These are phyloP conservation scores for Eilema sororculum DNA, from an alignment of 2,888 invertebrate genomes.

Conservation along the genomic window DNA sequence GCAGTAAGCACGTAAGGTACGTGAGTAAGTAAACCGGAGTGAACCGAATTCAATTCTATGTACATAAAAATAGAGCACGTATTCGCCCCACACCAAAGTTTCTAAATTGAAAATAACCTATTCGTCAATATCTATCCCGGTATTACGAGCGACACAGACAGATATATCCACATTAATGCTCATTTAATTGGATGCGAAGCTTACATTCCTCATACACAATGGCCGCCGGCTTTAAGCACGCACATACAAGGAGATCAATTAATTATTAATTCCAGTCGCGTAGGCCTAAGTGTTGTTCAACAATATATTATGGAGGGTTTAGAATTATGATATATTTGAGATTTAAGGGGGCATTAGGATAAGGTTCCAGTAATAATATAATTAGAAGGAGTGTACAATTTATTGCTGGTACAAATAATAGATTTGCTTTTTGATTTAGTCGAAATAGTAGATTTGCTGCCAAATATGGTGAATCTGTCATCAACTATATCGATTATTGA, in stretches of 20 bases:
- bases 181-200: constrained; percentile 65
- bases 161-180: constrained; percentile 47
- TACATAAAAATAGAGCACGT: background rate
- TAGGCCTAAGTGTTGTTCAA: constrained; percentile 24
- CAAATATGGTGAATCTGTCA: too few species aligned
- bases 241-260: constrained; percentile 47
- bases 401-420: too few species aligned
- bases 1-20: background rate
- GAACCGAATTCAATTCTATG: background rate
- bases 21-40: background rate
- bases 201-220: constrained; percentile 60
- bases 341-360: constrained; percentile 14
- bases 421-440: too few species aligned
- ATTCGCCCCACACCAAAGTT: background rate
- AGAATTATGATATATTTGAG: constrained; percentile 26
- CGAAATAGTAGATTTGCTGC: too few species aligned
- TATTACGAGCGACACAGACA: constrained; percentile 31
- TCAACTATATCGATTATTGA: too few species aligned
- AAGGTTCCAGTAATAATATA: too few species aligned
- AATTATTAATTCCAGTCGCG: constrained; percentile 43
- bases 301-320: constrained; percentile 24
- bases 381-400: too few species aligned
- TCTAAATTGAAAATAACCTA: constrained; percentile 22
- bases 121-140: constrained; percentile 25
- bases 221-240: constrained; percentile 48